These are phyloP conservation scores for Tringa solitaria DNA, from an alignment of 2,113 vertebrate genomes.

Conservation along the genomic window DNA sequence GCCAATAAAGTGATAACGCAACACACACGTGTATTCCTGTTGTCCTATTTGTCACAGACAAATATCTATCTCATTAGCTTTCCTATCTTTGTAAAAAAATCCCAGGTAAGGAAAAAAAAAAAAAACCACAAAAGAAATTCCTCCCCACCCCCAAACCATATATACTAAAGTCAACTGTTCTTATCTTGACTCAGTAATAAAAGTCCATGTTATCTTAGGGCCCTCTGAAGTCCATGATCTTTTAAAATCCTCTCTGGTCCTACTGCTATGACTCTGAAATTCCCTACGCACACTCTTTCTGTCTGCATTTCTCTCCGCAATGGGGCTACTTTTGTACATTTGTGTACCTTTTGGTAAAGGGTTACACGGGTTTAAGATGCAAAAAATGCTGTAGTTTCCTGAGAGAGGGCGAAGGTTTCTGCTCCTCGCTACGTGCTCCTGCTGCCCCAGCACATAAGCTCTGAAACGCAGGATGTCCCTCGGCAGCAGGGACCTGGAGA, in stretches of 20 bases:
- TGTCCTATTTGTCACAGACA: neutral
- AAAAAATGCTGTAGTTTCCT: neutral
- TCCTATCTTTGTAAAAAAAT: neutral
- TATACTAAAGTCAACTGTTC: neutral
- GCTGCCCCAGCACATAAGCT: neutral
- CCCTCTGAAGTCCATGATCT: neutral
- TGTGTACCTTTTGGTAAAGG: neutral
- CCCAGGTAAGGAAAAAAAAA: neutral
- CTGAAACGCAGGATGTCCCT: accelerated
- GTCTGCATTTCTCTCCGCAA: neutral
- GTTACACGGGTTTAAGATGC: neutral
- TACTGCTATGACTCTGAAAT: neutral
- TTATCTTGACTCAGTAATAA: neutral
- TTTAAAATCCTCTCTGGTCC: neutral
- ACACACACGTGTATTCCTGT: neutral
- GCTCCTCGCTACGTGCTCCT: neutral
- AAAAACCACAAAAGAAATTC: neutral
- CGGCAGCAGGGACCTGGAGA: neutral
- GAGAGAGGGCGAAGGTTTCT: neutral
- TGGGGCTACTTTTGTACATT: neutral
- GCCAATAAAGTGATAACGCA: neutral
- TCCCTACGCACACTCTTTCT: neutral
- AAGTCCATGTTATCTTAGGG: neutral
- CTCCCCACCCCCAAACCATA: neutral
- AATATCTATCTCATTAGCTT: neutral